phyloP scores from a whole-genome alignment of 2,888 invertebrate species.

The Acleris emargana region DNA sequence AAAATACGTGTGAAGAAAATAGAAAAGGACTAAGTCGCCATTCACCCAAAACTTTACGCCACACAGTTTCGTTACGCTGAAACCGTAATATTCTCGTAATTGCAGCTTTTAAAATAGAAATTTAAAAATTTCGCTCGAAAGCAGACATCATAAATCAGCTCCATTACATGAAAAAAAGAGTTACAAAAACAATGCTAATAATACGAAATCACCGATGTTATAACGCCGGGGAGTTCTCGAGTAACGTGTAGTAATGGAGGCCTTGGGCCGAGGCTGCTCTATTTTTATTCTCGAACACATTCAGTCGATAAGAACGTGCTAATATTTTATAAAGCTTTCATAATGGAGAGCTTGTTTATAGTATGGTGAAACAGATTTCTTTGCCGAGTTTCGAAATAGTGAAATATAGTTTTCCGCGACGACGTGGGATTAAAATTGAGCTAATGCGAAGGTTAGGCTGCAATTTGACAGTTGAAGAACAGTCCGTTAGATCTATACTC shows the following conservation, averaged over 20 bases:
- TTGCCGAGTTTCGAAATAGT: not conserved
- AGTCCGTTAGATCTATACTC: too few relatives aligned
- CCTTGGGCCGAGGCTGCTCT: conserved; percentile 22
- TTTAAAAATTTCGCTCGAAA: not conserved
- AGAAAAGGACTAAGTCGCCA: too few relatives aligned
- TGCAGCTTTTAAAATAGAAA: too few relatives aligned
- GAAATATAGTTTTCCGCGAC: not conserved
- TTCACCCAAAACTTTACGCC: too few relatives aligned
- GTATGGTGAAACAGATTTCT: not conserved
- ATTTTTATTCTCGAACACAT: conserved; percentile 24
- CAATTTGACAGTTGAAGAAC: too few relatives aligned
- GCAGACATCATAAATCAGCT: conserved; percentile 11
- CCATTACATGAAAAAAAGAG: too few relatives aligned
- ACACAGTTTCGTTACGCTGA: too few relatives aligned
- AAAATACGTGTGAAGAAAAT: too few relatives aligned
- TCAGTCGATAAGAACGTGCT: conserved; percentile 17
- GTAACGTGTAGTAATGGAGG: conserved; percentile 16
- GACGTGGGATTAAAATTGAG: too few relatives aligned
- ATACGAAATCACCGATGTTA: conserved; percentile 9
- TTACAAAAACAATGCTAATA: conserved; percentile 16
- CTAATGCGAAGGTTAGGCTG: too few relatives aligned
- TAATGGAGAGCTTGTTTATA: conserved; percentile 17
- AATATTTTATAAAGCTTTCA: conserved; percentile 29
- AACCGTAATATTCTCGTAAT: too few relatives aligned
- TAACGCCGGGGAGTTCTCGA: not conserved